These are phyloP conservation scores for Megaceryle torquata DNA, from an alignment of 2,113 vertebrate species.

Conservation along the genomic window DNA sequence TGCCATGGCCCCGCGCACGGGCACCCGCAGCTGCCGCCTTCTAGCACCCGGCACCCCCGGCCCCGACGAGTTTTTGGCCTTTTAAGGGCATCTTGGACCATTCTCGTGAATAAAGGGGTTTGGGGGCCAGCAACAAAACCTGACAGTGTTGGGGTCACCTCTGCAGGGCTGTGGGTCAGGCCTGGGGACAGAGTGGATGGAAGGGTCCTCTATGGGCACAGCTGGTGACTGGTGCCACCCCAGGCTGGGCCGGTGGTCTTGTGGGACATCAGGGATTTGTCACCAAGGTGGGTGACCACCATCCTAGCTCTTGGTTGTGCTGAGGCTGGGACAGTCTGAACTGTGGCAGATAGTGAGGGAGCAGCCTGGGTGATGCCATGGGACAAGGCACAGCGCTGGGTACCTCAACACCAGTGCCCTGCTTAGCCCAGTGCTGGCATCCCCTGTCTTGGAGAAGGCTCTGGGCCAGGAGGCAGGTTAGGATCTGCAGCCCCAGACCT, in stretches of 20 bases:
- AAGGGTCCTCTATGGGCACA: rapidly evolving
- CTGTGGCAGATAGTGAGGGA: neutral
- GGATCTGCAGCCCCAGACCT: neutral
- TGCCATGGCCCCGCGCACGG: neutral
- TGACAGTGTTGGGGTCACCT: neutral
- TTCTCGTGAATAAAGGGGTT: neutral
- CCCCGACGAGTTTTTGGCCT: slow-evolving; percentile 58
- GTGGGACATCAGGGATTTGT: neutral
- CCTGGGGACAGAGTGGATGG: rapidly evolving
- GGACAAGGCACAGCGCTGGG: rapidly evolving
- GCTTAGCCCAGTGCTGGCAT: rapidly evolving
- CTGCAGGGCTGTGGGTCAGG: rapidly evolving
- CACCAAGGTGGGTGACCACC: neutral
- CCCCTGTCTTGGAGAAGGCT: neutral
- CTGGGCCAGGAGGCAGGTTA: rapidly evolving
- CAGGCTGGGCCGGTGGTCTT: neutral
- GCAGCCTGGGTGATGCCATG: neutral
- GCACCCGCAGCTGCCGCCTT: slow-evolving; percentile 72
- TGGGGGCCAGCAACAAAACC: neutral
- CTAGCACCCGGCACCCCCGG: slow-evolving; percentile 33
- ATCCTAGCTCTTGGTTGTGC: neutral
- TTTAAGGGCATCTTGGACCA: slow-evolving; percentile 77
- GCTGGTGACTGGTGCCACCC: neutral
- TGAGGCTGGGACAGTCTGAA: neutral
- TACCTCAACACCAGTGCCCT: no score